phyloP scores from a whole-genome alignment of 2,113 vertebrate species.

The Calidris pygmaea region DNA sequence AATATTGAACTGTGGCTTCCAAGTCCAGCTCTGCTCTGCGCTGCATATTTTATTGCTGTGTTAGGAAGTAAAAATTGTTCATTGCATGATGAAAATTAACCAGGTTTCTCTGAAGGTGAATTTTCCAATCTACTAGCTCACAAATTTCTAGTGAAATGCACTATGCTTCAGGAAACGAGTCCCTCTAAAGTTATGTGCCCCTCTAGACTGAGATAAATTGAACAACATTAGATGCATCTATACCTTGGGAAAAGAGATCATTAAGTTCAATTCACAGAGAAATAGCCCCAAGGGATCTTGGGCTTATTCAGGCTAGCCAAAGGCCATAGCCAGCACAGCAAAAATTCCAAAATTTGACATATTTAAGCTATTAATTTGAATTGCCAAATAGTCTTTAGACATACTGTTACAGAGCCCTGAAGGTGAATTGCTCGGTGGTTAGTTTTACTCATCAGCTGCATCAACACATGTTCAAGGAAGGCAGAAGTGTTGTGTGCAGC shows the following conservation, averaged over 20 bases:
- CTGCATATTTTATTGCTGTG: not conserved
- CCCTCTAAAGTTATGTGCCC: conserved; percentile 38
- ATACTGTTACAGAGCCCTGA: not conserved
- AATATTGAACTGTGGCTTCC: not conserved
- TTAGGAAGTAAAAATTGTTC: not conserved
- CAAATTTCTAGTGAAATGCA: not conserved
- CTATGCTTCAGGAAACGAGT: not conserved
- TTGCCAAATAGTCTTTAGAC: conserved; percentile 43
- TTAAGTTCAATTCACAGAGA: conserved; percentile 39
- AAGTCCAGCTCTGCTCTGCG: not conserved
- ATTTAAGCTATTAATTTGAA: conserved; percentile 55
- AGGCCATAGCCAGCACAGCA: conserved; percentile 47
- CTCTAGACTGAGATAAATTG: conserved; percentile 53
- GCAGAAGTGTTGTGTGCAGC: conserved; percentile 9
- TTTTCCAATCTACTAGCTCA: not conserved
- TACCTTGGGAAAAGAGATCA: conserved; percentile 58
- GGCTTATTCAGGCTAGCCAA: conserved; percentile 31
- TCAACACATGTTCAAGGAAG: conserved; percentile 8
- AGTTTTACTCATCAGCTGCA: conserved; percentile 56
- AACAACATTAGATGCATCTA: conserved; percentile 17
- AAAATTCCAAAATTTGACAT: conserved; percentile 52
- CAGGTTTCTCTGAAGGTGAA: not conserved
- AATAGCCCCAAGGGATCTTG: not conserved
- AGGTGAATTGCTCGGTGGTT: conserved; percentile 13
- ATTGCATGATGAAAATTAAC: not conserved